Evolutionary conservation across 2,113 vertebrate species (phyloP).

Genomic region (Phylloscopus trochiloides): DNA sequence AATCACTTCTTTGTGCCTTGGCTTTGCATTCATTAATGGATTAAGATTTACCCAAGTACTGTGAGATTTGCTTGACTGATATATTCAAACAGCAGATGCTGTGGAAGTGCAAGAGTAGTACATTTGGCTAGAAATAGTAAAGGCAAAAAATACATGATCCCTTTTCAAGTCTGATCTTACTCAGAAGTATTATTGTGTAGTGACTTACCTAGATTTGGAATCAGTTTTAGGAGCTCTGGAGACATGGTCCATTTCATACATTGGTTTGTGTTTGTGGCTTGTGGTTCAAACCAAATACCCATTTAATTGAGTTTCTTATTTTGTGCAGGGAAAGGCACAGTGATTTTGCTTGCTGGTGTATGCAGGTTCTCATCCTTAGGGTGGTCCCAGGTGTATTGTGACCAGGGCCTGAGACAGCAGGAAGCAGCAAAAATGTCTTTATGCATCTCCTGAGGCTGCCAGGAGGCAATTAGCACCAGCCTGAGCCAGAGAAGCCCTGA

Average conservation of each 20-base stretch:
- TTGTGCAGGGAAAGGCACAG: neutral
- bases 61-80: neutral
- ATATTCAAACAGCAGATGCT: neutral
- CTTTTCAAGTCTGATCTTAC: neutral
- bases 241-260: neutral
- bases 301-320: rapidly evolving
- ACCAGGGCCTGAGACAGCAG: neutral
- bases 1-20: slow-evolving; percentile 4
- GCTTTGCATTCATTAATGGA: slow-evolving; percentile 20
- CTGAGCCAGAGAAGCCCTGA: neutral
- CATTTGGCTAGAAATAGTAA: neutral
- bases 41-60: neutral
- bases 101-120: neutral
- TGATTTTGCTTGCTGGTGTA: neutral
- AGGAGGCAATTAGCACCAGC: neutral
- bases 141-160: neutral
- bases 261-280: neutral
- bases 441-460: neutral
- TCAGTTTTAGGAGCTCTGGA: neutral
- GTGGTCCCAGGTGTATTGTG: neutral
- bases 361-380: neutral
- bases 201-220: neutral
- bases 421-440: neutral
- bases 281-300: neutral
- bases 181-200: neutral